Evolutionary conservation across 2,888 invertebrate genomes (phyloP).

Genomic region (Onchidella celtica): DNA sequence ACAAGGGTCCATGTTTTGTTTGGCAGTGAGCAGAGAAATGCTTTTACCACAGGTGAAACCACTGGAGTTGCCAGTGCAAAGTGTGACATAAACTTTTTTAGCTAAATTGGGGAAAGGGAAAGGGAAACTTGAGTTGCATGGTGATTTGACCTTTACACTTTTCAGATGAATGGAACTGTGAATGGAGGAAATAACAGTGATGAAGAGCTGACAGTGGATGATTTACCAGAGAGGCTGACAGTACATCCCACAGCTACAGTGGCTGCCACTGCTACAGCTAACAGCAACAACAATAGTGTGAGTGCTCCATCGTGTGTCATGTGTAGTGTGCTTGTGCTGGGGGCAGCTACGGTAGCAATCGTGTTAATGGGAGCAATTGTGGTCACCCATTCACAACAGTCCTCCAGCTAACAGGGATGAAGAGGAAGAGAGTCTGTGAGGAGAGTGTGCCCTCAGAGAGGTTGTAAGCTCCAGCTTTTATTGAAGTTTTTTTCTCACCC

Average conservation of each 20-base stretch:
- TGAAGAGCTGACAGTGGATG: slow-evolving; percentile 68
- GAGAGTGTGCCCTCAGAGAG: not conserved
- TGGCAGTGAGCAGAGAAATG: no score
- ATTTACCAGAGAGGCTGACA: slow-evolving; percentile 64
- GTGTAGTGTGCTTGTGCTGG: slow-evolving; percentile 37
- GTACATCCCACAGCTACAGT: slow-evolving; percentile 39
- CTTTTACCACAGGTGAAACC: no score
- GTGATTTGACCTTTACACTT: no score
- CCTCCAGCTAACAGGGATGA: not conserved
- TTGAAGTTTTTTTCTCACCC: no score
- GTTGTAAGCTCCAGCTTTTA: not conserved
- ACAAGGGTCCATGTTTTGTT: no score
- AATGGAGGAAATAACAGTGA: slow-evolving; percentile 49
- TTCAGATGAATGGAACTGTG: slow-evolving; percentile 60
- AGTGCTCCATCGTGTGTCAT: slow-evolving; percentile 45
- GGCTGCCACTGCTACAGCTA: not conserved
- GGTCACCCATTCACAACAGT: not conserved
- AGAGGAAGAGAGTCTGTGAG: not conserved
- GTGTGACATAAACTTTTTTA: no score
- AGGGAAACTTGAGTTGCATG: no score
- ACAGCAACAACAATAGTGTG: slow-evolving; percentile 41
- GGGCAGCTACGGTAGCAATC: not conserved
- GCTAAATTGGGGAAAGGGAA: no score
- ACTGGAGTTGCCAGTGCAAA: no score
- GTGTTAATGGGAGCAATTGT: slow-evolving; percentile 23